Conservation (phyloP, 64 coral and sea anemone genomes). For the Montipora efflorescens region DNA sequence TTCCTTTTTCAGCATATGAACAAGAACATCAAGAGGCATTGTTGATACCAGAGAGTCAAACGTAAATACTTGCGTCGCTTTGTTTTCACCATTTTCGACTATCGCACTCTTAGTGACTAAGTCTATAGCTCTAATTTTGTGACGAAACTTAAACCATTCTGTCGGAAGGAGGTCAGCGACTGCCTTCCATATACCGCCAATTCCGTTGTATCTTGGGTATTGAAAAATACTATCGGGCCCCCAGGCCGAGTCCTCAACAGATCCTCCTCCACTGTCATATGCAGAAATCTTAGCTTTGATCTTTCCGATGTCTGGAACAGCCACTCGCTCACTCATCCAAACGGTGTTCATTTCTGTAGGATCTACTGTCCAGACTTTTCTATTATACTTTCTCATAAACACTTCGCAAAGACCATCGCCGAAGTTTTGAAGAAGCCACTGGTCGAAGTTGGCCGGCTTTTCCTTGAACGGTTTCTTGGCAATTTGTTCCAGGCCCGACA, state of each 20-base stretch:
- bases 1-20: slow-evolving; percentile 45
- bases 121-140: slow-evolving; percentile 60
- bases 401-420: slow-evolving; percentile 58
- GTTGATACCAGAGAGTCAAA: slow-evolving; percentile 66
- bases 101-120: slow-evolving; percentile 21
- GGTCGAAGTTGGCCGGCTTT: slow-evolving; percentile 61
- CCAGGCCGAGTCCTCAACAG: slow-evolving; percentile 30
- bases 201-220: slow-evolving; percentile 77
- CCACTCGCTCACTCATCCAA: slow-evolving; percentile 81
- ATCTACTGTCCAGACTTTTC: slow-evolving; percentile 85
- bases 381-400: slow-evolving; percentile 84
- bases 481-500: slow-evolving; percentile 47
- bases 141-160: slow-evolving; percentile 68
- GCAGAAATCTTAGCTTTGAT: slow-evolving; percentile 49
- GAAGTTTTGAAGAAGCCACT: slow-evolving; percentile 80
- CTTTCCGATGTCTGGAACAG: slow-evolving; percentile 62
- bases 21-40: slow-evolving; percentile 59
- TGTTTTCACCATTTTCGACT: background rate
- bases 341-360: slow-evolving; percentile 71
- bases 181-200: slow-evolving; percentile 75
- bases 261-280: slow-evolving; percentile 4
- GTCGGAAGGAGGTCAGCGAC: slow-evolving; percentile 52
- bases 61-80: background rate
- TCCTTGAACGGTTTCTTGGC: background rate
- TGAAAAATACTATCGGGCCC: slow-evolving; percentile 78